Evolutionary conservation across 2,797 vertebrate genomes (phyloP).

Genomic region (Arremon brunneinucha): DNA sequence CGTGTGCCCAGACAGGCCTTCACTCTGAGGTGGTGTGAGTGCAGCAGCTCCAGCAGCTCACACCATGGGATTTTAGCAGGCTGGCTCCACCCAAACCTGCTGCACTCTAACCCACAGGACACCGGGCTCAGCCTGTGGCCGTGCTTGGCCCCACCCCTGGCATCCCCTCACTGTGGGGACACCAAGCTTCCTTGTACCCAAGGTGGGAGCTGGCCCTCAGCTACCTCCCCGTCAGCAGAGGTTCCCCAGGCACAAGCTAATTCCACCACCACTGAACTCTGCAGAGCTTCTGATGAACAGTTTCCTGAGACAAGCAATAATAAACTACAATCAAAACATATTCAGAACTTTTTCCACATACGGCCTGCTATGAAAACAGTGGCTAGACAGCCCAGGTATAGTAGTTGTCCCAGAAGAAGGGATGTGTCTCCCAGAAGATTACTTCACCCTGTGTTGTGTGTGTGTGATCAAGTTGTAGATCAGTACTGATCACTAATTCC

Average conservation of each 20-base stretch:
- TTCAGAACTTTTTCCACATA: background rate
- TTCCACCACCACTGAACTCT: background rate
- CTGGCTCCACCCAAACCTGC: background rate
- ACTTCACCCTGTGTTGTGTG: background rate
- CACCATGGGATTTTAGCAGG: background rate
- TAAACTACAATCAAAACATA: background rate
- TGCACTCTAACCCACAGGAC: background rate
- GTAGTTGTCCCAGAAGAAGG: background rate
- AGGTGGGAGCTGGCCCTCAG: background rate
- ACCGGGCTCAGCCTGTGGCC: background rate
- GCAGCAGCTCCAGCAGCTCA: background rate
- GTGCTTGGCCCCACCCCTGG: background rate
- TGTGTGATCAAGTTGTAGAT: background rate
- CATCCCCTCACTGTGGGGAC: background rate
- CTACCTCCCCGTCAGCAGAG: background rate
- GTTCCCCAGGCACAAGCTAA: rapidly evolving
- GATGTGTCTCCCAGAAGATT: background rate
- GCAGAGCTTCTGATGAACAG: background rate
- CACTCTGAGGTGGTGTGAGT: background rate
- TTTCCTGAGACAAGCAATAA: background rate
- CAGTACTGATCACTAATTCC: background rate
- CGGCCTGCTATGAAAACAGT: background rate
- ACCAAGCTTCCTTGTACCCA: background rate
- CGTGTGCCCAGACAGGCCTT: background rate
- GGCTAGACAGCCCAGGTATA: background rate